phyloP scores from a whole-genome alignment of 1,140 invertebrate genomes.

The Lasioglossum albipes region DNA sequence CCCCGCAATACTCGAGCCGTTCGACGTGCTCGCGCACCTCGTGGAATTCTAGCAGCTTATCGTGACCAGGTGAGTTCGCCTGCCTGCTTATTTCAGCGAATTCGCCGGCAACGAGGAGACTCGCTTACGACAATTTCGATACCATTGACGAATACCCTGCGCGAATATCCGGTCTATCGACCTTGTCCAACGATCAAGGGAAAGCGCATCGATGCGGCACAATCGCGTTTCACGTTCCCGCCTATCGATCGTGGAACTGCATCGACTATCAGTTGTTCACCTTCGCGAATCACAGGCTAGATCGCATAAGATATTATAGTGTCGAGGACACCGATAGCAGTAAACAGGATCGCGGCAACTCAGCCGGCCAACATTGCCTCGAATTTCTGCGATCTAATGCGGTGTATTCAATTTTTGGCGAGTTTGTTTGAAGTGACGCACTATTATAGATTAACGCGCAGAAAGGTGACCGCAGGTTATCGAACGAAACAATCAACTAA shows the following conservation, averaged over 20 bases:
- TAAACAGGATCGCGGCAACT: background rate
- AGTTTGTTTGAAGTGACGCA: too few relatives aligned
- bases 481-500: too few relatives aligned
- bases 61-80: background rate
- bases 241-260: slow-evolving; percentile 14
- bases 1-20: slow-evolving; percentile 7
- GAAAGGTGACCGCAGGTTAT: too few relatives aligned
- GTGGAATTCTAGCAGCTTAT: slow-evolving; percentile 10
- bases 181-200: slow-evolving; percentile 31
- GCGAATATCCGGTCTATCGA: slow-evolving; percentile 20
- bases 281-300: background rate
- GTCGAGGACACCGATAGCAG: background rate
- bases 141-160: slow-evolving; percentile 18
- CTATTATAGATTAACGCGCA: too few relatives aligned
- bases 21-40: slow-evolving; percentile 2
- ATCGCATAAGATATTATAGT: background rate
- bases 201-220: slow-evolving; percentile 1
- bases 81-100: slow-evolving; percentile 1
- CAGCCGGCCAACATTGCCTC: background rate
- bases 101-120: slow-evolving; percentile 1
- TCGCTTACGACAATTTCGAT: slow-evolving; percentile 22
- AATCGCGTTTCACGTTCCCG: slow-evolving; percentile 10
- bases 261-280: background rate
- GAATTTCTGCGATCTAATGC: background rate
- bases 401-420: too few relatives aligned